Percentiles rank a stretch among this genome's conserved stretches.
Conservation (phyloP, 2,797 vertebrate genomes). For the Acestrorhynchus altus region DNA sequence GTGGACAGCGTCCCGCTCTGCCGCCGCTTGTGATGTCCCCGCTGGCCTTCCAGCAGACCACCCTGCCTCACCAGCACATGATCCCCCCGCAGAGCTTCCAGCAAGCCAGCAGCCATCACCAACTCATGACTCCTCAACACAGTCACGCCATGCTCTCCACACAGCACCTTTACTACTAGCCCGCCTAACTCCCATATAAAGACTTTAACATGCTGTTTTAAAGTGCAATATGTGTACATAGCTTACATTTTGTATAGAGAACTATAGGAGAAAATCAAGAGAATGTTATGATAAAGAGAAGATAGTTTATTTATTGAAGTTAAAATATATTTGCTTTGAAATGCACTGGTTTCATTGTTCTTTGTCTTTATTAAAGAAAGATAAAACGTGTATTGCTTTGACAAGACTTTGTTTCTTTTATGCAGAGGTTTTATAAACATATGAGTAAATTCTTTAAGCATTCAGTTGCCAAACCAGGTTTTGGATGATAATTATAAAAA, state of each 20-base stretch:
- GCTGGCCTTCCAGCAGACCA: constrained; percentile 35
- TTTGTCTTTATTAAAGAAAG: too few relatives aligned
- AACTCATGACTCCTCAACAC: constrained; percentile 39
- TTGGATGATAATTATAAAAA: too few relatives aligned
- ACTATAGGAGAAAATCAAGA: constrained; percentile 23
- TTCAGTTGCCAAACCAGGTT: too few relatives aligned
- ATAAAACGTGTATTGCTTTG: too few relatives aligned
- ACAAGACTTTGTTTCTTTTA: too few relatives aligned
- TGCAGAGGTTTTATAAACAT: too few relatives aligned
- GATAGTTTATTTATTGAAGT: constrained; percentile 59
- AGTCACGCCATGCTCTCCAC: constrained; percentile 53
- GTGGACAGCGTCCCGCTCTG: constrained; percentile 61
- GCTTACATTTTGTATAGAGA: constrained; percentile 30
- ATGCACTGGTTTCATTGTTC: neutral
- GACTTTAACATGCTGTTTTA: constrained; percentile 62
- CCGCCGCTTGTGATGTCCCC: constrained; percentile 55
- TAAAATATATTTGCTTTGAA: constrained; percentile 60
- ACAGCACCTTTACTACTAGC: constrained; percentile 69
- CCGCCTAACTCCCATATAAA: constrained; percentile 33
- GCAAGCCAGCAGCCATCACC: constrained; percentile 32
- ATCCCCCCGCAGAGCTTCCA: constrained; percentile 33
- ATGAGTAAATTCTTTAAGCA: too few relatives aligned
- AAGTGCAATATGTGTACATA: constrained; percentile 54
- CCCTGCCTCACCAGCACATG: constrained; percentile 53
- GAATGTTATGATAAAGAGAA: constrained; percentile 12